phyloP scores from a whole-genome alignment of 2,888 invertebrate species.

The Drosophila subsilvestris region DNA sequence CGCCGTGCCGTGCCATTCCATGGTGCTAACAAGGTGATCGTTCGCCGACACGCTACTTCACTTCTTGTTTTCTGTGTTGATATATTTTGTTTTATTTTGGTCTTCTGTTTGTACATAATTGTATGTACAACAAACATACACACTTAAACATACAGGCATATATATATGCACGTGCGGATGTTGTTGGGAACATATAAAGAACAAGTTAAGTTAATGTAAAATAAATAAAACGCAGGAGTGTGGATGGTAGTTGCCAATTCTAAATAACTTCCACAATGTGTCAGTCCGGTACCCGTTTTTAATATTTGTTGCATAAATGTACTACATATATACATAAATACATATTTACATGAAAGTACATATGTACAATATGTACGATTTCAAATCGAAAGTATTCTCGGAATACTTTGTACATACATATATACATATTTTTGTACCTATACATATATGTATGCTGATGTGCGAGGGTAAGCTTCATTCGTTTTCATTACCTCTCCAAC shows the following conservation, averaged over 20 bases:
- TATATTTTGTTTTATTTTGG: constrained; percentile 62
- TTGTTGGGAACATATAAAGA: constrained; percentile 31
- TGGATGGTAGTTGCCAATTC: not conserved
- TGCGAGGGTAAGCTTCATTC: constrained; percentile 35
- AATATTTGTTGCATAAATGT: no score
- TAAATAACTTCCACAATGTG: not conserved
- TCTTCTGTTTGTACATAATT: constrained; percentile 22
- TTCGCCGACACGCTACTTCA: constrained; percentile 74
- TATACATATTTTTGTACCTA: constrained; percentile 7
- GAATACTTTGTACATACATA: constrained; percentile 1
- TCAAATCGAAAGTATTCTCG: no score
- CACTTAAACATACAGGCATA: not conserved
- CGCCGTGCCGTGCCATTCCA: constrained; percentile 35
- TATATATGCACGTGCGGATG: constrained; percentile 8
- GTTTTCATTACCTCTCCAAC: constrained; percentile 49
- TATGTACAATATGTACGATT: no score
- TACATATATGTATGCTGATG: constrained; percentile 3
- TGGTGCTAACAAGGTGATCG: constrained; percentile 77
- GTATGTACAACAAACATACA: not conserved
- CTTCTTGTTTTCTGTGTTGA: constrained; percentile 53
- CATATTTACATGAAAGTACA: not conserved
- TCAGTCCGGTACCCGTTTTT: no score
- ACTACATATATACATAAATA: constrained; percentile 1
- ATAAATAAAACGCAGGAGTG: constrained; percentile 28
- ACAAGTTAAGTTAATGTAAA: constrained; percentile 19